Evolutionary conservation across 1,140 invertebrate genomes (phyloP).

Genomic region (Neodiprion lecontei): DNA sequence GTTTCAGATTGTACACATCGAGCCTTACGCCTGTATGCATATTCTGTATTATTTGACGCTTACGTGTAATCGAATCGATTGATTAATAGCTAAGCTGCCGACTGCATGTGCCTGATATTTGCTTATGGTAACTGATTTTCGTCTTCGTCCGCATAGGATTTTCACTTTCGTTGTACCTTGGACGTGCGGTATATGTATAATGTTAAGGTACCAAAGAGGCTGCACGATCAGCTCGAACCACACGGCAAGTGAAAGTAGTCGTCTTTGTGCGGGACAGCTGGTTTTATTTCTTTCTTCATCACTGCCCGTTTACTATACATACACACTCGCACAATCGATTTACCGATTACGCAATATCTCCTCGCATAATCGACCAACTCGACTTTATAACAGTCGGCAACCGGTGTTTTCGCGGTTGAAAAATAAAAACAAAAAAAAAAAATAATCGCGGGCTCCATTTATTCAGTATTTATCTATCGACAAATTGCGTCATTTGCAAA

Average conservation of each 20-base stretch:
- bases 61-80: too few relatives aligned
- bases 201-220: not conserved
- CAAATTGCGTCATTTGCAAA: not conserved
- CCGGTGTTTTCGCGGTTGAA: too few relatives aligned
- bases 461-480: not conserved
- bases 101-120: too few relatives aligned
- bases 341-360: constrained; percentile 1
- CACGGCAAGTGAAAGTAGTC: constrained; percentile 4
- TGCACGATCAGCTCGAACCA: not conserved
- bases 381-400: too few relatives aligned
- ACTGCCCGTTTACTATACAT: not conserved
- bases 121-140: not conserved
- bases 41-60: too few relatives aligned
- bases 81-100: too few relatives aligned
- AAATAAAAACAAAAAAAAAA: not conserved
- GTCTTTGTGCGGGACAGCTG: not conserved
- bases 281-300: not conserved
- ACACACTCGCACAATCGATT: not conserved
- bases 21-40: too few relatives aligned
- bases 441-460: not conserved
- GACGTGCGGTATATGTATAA: too few relatives aligned
- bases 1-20: too few relatives aligned
- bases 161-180: not conserved
- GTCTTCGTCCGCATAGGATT: not conserved
- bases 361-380: not conserved